A percentile compares a stretch with the other conserved stretches of the same genome.
These are phyloP conservation scores for Varanus komodoensis DNA, from an alignment of 2,113 vertebrate genomes.

Conservation along the genomic window DNA sequence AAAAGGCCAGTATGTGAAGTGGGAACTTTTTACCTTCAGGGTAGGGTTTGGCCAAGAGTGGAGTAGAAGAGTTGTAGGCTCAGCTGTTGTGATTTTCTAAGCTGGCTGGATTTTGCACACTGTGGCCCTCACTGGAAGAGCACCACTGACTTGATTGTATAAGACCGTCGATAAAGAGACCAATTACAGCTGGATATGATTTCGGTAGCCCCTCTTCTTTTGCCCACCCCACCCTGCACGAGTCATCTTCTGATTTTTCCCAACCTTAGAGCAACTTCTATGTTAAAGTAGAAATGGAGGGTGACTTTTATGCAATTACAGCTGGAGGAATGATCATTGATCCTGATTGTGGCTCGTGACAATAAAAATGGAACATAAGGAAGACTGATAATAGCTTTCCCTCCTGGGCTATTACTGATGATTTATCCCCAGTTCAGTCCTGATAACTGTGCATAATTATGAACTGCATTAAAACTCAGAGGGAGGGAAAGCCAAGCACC, in stretches of 20 bases:
- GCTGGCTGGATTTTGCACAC: not conserved
- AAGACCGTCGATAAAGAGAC: conserved; percentile 41
- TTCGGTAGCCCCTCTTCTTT: not conserved
- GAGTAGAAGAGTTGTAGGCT: not conserved
- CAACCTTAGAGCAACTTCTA: conserved; percentile 63
- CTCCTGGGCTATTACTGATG: conserved; percentile 74
- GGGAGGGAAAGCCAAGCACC: conserved; percentile 67
- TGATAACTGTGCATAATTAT: conserved; percentile 75
- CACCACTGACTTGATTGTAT: conserved; percentile 21
- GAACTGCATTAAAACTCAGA: conserved; percentile 69
- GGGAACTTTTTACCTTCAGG: not conserved
- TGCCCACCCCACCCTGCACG: not conserved
- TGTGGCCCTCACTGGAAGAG: not conserved
- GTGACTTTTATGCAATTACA: conserved; percentile 73
- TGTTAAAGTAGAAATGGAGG: conserved; percentile 69
- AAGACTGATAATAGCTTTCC: conserved; percentile 78
- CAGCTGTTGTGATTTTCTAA: not conserved
- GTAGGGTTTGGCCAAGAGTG: not conserved
- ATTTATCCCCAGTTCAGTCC: conserved; percentile 73
- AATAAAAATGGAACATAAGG: conserved; percentile 78
- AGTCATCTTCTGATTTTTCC: conserved; percentile 68
- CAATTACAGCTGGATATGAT: conserved; percentile 54
- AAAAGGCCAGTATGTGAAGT: not conserved
- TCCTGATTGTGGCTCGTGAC: conserved; percentile 76
- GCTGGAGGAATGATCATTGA: conserved; percentile 76